Evolutionary conservation across 2,888 invertebrate genomes (phyloP), one percentile per base, ranked within the genome.

Genomic region (Noctua janthe): DNA sequence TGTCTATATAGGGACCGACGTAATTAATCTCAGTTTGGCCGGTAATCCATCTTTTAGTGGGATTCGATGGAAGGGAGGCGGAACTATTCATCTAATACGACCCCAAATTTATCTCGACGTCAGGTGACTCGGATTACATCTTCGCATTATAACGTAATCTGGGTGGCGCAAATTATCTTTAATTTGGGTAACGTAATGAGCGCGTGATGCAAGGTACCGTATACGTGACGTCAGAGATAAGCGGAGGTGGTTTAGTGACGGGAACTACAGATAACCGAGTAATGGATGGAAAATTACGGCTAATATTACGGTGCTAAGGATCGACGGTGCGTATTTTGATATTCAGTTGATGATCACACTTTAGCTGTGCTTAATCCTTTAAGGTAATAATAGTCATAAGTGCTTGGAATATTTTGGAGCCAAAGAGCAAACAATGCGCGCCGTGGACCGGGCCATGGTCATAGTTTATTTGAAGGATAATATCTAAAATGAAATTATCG

Each of bases 1-100:
- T 79, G 83, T 87, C 91, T 87, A 77, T 88, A 87, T 87, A 84
- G 82, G 80, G 56, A 84, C 85, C 89, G 76, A 76, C 72, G 92
- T 94, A 94, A 95, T 95, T 94, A 94, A 95, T 94, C 95, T 94
- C 92, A 92, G 93, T 94, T 94, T 91, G 91, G 89, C 85, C 92
- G 88, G 92, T 94, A 93, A 94, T 94, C 93, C 93, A 91, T 94
- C 93, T 94, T 91, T 90, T 89, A 91, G 90, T 82, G 87, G 85
- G 90, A 88, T 89, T 91, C 91, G 90, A 91, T 91, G 86, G 90
- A 87, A 83, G 82, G 85, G 85, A 87, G 87, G 76, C 80, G 84
- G 86, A 88, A 88, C 91, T 92, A 92, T 93, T 92, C 90, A 91
- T 94, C 91, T 91, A 90, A 89, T 87, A 85, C 86, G 90, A 92